Base-by-base conservation (phyloP, 2,888 invertebrate species). In the Lochmaea crataegi region DNA sequence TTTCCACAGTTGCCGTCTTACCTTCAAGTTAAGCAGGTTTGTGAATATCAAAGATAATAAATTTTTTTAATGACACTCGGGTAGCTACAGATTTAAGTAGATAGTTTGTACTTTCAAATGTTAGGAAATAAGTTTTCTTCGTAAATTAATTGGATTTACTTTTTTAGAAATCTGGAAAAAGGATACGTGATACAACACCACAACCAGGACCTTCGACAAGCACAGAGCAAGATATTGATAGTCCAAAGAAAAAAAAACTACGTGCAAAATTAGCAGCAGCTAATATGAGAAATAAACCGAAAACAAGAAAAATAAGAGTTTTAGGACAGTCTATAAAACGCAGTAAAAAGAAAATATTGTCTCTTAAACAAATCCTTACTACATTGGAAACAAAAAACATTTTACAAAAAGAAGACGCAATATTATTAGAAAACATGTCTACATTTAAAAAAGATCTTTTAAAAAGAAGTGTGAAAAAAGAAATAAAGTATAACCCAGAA, bases 401-500 rank as follows among this genome's bases (percentile, higher is more conserved):
- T n/a, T n/a, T n/a, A n/a, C n/a, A n/a, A n/a, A n/a, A n/a, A n/a
- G n/a, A n/a, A n/a, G n/a, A n/a, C n/a, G n/a, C n/a, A n/a, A n/a
- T n/a, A n/a, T n/a, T 22, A 22, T 22, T 22, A 22, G 22, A 22
- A 22, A 22, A 2, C 2, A 22, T 22, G 22, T 22, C 22, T n/a
- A n/a, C n/a, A n/a, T n/a, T n/a, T n/a, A 22, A 22, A 22, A n/a
- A n/a, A n/a, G n/a, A n/a, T n/a, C 2, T 22, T 22, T 22, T 2
- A 74, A 69, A 56, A 65, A 67, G 38, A 69, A 75, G 48, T 42
- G 45, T 16, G 71, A 42, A n/a, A 75, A 71, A 65, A 72, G 26
- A 61, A 61, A 41, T 12, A 65, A 72, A 76, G n/a, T 72, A 64
- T 68, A 53, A 67, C 64, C 58, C 58, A 45, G 76, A 76, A 56